Base-by-base conservation (phyloP, 2,888 invertebrate species). In the Cyaniris semiargus region DNA sequence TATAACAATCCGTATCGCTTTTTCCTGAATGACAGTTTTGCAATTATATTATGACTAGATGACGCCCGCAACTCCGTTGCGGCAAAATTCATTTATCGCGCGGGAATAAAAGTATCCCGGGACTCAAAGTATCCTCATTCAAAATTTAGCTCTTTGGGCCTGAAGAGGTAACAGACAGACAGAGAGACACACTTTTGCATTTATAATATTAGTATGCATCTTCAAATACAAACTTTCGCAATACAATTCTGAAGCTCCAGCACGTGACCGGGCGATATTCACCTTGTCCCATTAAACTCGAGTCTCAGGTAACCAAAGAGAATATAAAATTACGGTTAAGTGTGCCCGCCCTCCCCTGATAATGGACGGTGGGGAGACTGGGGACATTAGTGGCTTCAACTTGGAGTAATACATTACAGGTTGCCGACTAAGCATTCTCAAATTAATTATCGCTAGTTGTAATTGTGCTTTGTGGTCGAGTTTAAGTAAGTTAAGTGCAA, bases 291-390 rank as follows among this genome's bases (percentile, higher is more conserved):
- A 31, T 66, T 66, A 66, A 66, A 31, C 66, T 15, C 0, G 66
- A 66, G 66, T 66, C 27, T 66, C 66, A 66, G 66, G 66, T 66
- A 66, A 66, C 66, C 27, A 66, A 66, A 66, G 66, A 31, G 66
- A 66, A 66, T 66, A 66, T 66, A 66, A 66, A 66, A 66, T 66
- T 66, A 66, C 66, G 18, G 18, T 66, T 31, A 66, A 66, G 66
- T 66, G 27, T 31, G 66, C 27, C 66, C 66, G 27, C 27, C 31
- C 27, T 21, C 27, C 60, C 27, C 66, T 15, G 66, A 66, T 66
- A 66, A 66, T 66, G 66, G 66, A 66, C 66, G 66, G 60, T 13
- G 60, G 60, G 21, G 60, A 23, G 13, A 23, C 10, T 13, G 27
- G 66, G 31, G 27, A 66, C 66, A 66, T 66, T 66, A 66, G 66